These are phyloP conservation scores for Diaperis boleti DNA, from an alignment of 2,888 invertebrate genomes.

Conservation along the genomic window DNA sequence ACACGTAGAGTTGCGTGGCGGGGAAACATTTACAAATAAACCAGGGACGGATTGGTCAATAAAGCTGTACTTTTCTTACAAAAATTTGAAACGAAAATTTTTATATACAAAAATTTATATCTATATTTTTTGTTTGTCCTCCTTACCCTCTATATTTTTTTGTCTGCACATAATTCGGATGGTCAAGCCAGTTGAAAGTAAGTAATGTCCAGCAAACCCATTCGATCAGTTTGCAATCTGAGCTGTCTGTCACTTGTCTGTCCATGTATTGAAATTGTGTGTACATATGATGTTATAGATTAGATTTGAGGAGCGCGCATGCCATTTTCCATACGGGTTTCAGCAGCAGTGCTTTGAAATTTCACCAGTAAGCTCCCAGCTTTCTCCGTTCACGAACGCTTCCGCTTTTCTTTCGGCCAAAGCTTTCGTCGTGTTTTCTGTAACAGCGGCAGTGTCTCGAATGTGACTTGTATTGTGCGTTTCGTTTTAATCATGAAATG, in stretches of 20 bases:
- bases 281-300: slow-evolving; percentile 64
- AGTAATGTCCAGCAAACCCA: slow-evolving; percentile 4
- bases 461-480: slow-evolving; percentile 25
- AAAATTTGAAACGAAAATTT: background rate
- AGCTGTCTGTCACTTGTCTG: slow-evolving; percentile 44
- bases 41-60: slow-evolving; percentile 41
- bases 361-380: slow-evolving; percentile 61
- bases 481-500: slow-evolving; percentile 19
- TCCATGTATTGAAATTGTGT: slow-evolving; percentile 54
- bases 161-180: background rate
- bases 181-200: too few relatives aligned
- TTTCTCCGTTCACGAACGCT: slow-evolving; percentile 54
- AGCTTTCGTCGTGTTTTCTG: slow-evolving; percentile 37
- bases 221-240: background rate
- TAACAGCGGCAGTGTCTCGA: slow-evolving; percentile 4
- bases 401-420: slow-evolving; percentile 35
- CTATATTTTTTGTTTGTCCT: too few relatives aligned
- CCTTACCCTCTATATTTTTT: background rate
- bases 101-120: too few relatives aligned
- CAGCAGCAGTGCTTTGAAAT: slow-evolving; percentile 54
- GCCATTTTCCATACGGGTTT: slow-evolving; percentile 58
- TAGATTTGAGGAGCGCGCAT: slow-evolving; percentile 65
- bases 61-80: slow-evolving; percentile 9
- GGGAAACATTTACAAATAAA: slow-evolving; percentile 52
- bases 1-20: slow-evolving; percentile 53